A percentile compares a stretch with the other conserved stretches of the same genome.
phyloP scores from a whole-genome alignment of 2,113 vertebrate genomes.

The Myrmecophaga tridactyla region DNA sequence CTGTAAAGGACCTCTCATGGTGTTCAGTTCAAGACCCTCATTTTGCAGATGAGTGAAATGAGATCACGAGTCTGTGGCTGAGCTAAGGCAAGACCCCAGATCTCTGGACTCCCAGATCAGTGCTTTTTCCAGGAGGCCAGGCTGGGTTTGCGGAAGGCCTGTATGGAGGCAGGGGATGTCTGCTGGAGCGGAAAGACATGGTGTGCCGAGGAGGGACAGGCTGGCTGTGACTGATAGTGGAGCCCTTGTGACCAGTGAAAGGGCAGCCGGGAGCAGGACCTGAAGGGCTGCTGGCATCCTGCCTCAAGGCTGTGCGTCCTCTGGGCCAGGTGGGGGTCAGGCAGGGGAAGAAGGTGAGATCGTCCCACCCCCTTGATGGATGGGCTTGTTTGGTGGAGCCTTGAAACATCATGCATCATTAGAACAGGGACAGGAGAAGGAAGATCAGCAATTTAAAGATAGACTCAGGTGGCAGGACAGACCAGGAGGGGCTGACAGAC shows the following conservation, averaged over 20 bases:
- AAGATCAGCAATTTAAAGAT: neutral
- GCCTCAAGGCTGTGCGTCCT: neutral
- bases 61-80: neutral
- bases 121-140: neutral
- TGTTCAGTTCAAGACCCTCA: neutral
- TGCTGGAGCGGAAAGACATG: neutral
- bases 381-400: neutral
- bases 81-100: neutral
- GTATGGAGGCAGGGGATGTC: neutral
- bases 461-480: neutral
- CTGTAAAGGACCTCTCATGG: neutral
- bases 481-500: neutral
- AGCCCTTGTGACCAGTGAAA: neutral
- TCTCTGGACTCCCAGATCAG: neutral
- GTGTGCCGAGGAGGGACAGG: neutral
- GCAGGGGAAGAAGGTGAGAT: neutral
- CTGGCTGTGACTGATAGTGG: neutral
- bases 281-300: neutral
- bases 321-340: too few relatives aligned
- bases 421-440: neutral
- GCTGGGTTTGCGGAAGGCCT: neutral
- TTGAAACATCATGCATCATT: neutral
- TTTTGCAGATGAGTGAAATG: neutral
- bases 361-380: neutral
- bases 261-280: neutral